These are phyloP conservation scores for Lineus longissimus DNA, from an alignment of 1,140 invertebrate species.

Conservation along the genomic window DNA sequence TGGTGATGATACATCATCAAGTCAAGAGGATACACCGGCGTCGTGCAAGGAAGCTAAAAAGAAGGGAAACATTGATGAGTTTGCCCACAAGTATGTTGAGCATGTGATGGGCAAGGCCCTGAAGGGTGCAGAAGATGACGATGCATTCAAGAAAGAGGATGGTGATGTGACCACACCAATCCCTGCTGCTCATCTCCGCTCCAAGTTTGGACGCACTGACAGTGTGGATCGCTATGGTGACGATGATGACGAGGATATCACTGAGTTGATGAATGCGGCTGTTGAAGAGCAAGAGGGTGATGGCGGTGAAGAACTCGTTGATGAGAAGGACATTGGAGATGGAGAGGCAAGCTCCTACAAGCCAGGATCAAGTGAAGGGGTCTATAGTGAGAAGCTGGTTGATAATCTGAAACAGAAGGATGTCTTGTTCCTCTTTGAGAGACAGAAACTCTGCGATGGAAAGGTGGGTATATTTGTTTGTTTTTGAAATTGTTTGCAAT, in stretches of 20 bases:
- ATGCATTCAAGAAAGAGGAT: neutral
- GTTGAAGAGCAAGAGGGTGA: neutral
- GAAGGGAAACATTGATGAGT: neutral
- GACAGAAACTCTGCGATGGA: conserved; percentile 34
- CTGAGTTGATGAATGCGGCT: neutral
- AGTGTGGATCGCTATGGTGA: conserved; percentile 2
- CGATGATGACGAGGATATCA: conserved; percentile 3
- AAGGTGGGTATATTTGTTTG: conserved; percentile 34
- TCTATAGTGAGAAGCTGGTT: neutral
- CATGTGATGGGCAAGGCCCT: neutral
- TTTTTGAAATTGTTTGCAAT: neutral
- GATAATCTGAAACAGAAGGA: neutral
- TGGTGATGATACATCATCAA: neutral
- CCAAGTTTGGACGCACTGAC: neutral
- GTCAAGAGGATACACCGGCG: neutral
- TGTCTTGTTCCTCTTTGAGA: conserved; percentile 21
- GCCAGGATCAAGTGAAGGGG: neutral
- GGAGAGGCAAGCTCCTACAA: neutral
- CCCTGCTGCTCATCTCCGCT: neutral
- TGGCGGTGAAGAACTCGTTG: neutral
- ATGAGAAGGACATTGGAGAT: neutral
- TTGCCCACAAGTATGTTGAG: neutral
- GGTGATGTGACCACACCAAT: neutral
- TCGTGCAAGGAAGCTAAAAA: neutral
- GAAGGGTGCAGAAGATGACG: neutral